phyloP scores from a whole-genome alignment of 1,140 invertebrate species.

The Lamellibrachia luymesi region DNA sequence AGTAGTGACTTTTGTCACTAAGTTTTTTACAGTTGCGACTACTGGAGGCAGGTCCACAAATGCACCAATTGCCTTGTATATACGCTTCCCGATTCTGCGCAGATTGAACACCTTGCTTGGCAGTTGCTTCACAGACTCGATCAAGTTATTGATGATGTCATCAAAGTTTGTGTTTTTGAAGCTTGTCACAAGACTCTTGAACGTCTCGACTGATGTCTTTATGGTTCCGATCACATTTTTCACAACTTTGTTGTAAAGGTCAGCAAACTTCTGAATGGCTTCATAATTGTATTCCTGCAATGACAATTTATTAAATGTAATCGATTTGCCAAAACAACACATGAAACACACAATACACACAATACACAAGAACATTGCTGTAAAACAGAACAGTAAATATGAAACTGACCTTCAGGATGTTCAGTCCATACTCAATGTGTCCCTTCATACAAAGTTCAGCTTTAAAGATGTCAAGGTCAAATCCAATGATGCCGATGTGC shows the following conservation, averaged over 20 bases:
- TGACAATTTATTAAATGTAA: background rate
- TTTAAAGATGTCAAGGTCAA: background rate
- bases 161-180: background rate
- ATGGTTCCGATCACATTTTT: background rate
- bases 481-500: background rate
- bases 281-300: background rate
- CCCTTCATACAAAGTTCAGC: background rate
- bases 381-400: background rate
- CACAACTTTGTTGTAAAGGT: background rate
- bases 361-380: background rate
- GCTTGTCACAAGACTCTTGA: background rate
- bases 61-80: background rate
- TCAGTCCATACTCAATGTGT: background rate
- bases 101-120: background rate
- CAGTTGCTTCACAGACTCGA: background rate
- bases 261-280: background rate
- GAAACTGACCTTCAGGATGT: background rate
- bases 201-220: background rate
- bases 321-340: background rate
- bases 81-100: background rate
- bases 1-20: background rate
- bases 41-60: background rate
- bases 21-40: background rate
- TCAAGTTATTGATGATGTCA: background rate
- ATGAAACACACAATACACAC: background rate